Evolutionary conservation across 2,113 vertebrate genomes (phyloP).

Genomic region (Sorex fumeus): DNA sequence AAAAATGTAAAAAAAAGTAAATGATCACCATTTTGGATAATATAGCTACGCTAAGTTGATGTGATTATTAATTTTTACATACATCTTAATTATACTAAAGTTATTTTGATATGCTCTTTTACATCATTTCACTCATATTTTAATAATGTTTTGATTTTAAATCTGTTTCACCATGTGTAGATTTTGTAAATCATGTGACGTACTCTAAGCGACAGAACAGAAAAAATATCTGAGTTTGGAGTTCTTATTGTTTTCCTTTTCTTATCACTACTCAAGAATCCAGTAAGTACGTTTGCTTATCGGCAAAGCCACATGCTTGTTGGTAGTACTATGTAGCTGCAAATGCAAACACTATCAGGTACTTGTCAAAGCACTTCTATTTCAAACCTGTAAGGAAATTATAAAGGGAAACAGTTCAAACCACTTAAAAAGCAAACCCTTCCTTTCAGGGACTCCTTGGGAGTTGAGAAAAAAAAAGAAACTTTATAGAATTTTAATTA

Average conservation of each 20-base stretch:
- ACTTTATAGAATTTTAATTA: conserved; percentile 72
- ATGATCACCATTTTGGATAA: background rate
- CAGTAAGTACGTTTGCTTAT: conserved; percentile 74
- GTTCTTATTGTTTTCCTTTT: conserved; percentile 69
- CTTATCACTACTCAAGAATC: conserved; percentile 65
- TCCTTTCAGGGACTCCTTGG: conserved; percentile 51
- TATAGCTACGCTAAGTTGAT: background rate
- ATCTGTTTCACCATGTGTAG: background rate
- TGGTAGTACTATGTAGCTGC: conserved; percentile 15
- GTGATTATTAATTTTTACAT: background rate
- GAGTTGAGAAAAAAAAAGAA: conserved; percentile 11
- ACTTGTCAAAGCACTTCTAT: conserved; percentile 73
- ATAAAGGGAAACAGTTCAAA: conserved; percentile 54
- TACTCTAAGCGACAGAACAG: conserved; percentile 1
- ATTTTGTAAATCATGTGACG: background rate
- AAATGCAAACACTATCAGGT: conserved; percentile 57
- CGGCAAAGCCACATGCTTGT: conserved; percentile 76
- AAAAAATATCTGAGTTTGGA: conserved; percentile 16
- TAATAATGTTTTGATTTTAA: background rate
- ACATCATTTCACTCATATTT: background rate
- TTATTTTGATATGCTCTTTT: background rate
- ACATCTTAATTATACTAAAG: background rate
- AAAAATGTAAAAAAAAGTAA: background rate
- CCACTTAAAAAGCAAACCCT: conserved; percentile 59
- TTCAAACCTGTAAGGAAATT: conserved; percentile 73